A percentile compares a stretch with the other conserved stretches of the same genome.
Conservation (phyloP, 2,113 vertebrate genomes). For the Anoura caudifer region DNA sequence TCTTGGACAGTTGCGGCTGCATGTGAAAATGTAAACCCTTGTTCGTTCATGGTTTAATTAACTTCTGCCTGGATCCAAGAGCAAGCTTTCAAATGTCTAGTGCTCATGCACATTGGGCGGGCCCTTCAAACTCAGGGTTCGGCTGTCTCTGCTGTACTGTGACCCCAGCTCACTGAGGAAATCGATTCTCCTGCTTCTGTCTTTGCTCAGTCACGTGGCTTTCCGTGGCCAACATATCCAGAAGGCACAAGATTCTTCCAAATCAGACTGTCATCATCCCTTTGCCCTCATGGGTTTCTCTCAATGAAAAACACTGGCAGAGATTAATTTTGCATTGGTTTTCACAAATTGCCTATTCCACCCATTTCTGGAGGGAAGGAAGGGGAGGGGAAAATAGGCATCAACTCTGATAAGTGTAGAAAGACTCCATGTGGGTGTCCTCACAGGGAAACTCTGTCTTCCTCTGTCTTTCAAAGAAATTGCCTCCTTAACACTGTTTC, state of each 20-base stretch:
- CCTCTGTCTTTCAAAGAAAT: neutral
- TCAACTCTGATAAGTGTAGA: neutral
- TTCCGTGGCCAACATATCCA: neutral
- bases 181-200: no score
- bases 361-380: neutral
- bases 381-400: neutral
- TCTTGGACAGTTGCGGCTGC: neutral
- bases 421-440: neutral
- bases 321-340: neutral
- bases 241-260: neutral
- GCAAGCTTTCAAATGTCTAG: neutral
- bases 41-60: conserved; percentile 52
- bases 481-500: conserved; percentile 25
- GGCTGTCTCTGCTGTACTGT: neutral
- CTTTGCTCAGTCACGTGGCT: rapidly evolving
- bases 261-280: neutral
- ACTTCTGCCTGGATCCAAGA: neutral
- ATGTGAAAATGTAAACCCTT: neutral
- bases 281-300: neutral
- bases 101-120: neutral
- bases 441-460: conserved; percentile 4
- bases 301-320: neutral
- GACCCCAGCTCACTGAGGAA: neutral
- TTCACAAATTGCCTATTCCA: neutral
- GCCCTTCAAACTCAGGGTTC: neutral